phyloP scores from a whole-genome alignment of 2,113 vertebrate genomes.

The Beaufortia kweichowensis region DNA sequence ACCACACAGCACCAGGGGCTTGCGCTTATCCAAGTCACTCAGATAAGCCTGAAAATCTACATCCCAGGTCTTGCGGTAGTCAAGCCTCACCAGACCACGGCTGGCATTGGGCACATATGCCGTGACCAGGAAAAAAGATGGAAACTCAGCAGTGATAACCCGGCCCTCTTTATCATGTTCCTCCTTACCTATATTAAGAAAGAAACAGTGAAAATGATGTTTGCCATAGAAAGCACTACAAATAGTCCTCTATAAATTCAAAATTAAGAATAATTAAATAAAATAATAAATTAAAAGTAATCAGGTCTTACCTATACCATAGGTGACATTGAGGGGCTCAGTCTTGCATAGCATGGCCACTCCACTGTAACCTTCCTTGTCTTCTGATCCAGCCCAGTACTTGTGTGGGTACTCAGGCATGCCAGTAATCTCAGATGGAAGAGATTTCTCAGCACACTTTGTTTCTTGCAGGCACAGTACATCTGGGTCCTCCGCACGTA shows the following conservation, averaged over 20 bases:
- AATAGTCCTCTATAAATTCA: too few relatives aligned
- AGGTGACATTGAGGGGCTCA: slow-evolving; percentile 82
- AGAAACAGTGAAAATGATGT: not conserved
- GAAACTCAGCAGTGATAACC: slow-evolving; percentile 87
- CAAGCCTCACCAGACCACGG: slow-evolving; percentile 82
- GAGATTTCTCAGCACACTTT: slow-evolving; percentile 82
- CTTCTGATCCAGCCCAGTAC: slow-evolving; percentile 83
- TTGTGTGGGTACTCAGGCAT: slow-evolving; percentile 83
- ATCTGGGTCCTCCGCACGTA: slow-evolving; percentile 84
- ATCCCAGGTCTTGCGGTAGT: slow-evolving; percentile 89
- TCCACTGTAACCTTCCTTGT: slow-evolving; percentile 87
- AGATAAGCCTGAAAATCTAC: slow-evolving; percentile 82
- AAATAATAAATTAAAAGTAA: too few relatives aligned
- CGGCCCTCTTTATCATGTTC: slow-evolving; percentile 90
- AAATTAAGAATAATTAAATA: too few relatives aligned
- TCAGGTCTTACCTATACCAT: slow-evolving; percentile 86
- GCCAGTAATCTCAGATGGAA: slow-evolving; percentile 81
- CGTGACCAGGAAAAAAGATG: slow-evolving; percentile 81
- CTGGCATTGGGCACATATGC: slow-evolving; percentile 85
- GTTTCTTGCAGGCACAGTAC: slow-evolving; percentile 89
- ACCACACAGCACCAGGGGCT: slow-evolving; percentile 85
- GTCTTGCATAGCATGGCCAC: slow-evolving; percentile 86
- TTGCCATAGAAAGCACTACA: not conserved
- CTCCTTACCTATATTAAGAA: slow-evolving; percentile 77
- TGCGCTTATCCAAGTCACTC: slow-evolving; percentile 77